phyloP scores from a whole-genome alignment of 2,888 invertebrate species.

The Antitype chi region DNA sequence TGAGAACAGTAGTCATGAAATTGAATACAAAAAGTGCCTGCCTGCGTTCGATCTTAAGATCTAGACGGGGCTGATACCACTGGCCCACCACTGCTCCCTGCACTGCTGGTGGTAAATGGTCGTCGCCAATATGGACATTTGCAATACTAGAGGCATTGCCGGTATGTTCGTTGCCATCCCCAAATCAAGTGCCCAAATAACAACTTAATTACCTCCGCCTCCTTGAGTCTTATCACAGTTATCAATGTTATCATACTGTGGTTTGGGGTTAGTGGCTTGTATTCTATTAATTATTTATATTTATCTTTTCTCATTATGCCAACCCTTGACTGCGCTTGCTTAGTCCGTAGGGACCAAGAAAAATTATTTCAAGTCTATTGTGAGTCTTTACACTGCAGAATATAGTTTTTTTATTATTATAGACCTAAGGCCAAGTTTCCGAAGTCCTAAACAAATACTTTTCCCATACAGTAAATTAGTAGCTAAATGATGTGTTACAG shows the following conservation, averaged over 20 bases:
- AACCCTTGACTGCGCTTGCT: neutral
- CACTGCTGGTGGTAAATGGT: too few relatives aligned
- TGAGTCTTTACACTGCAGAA: neutral
- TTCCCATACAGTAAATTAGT: slow-evolving; percentile 18
- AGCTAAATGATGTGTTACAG: slow-evolving; percentile 32
- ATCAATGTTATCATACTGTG: neutral
- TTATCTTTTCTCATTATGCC: too few relatives aligned
- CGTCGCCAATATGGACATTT: too few relatives aligned
- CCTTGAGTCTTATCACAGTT: too few relatives aligned
- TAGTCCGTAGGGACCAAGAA: neutral
- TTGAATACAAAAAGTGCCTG: too few relatives aligned
- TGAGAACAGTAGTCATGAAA: too few relatives aligned
- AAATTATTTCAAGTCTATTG: neutral
- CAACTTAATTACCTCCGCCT: too few relatives aligned
- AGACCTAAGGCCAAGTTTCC: neutral
- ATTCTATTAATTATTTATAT: too few relatives aligned
- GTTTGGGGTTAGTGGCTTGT: neutral
- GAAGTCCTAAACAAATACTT: slow-evolving; percentile 9
- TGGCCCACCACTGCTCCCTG: too few relatives aligned
- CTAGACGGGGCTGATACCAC: too few relatives aligned
- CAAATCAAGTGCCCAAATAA: neutral
- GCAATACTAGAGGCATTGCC: too few relatives aligned
- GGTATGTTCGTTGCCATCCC: neutral
- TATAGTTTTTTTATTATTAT: slow-evolving; percentile 1
- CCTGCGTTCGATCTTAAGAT: too few relatives aligned